A percentile compares a stretch with the other conserved stretches of the same genome.
phyloP scores from a whole-genome alignment of 2,113 vertebrate species.

The Hirundichthys speculiger region DNA sequence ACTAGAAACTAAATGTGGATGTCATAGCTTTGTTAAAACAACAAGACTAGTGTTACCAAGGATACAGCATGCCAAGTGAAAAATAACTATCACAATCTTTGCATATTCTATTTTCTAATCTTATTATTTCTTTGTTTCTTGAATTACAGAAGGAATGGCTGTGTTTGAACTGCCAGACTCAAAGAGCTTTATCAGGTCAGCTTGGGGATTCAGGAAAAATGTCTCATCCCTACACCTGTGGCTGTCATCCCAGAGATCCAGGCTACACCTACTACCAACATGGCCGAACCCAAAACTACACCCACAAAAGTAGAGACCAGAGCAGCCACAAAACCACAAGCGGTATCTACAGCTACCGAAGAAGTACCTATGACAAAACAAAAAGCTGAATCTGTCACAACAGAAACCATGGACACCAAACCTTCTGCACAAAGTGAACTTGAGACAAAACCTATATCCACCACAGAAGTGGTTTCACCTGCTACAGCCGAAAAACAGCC shows the following conservation, averaged over 20 bases:
- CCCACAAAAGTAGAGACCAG: slow-evolving; percentile 18
- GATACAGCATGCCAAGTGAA: too few species aligned
- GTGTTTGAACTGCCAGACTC: slow-evolving; percentile 96
- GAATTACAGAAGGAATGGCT: slow-evolving; percentile 92
- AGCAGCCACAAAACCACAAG: slow-evolving; percentile 26
- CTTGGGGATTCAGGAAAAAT: slow-evolving; percentile 85
- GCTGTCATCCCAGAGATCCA: slow-evolving; percentile 53
- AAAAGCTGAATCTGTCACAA: slow-evolving; percentile 31
- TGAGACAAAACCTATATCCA: not conserved
- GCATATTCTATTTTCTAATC: not conserved
- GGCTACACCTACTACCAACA: slow-evolving; percentile 25
- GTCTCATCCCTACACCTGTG: slow-evolving; percentile 58
- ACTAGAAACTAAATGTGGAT: too few species aligned
- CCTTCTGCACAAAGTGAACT: slow-evolving; percentile 6
- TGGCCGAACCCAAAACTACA: slow-evolving; percentile 22
- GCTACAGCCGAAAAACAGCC: slow-evolving; percentile 26
- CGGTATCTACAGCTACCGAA: slow-evolving; percentile 50
- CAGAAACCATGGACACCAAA: slow-evolving; percentile 5
- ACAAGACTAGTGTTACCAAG: too few species aligned
- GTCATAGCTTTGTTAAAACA: too few species aligned
- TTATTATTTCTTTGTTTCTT: slow-evolving; percentile 32
- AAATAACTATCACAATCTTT: not conserved
- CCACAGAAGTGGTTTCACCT: slow-evolving; percentile 17
- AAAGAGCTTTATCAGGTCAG: slow-evolving; percentile 89
- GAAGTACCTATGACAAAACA: slow-evolving; percentile 47